These are phyloP conservation scores for Meloe dianella DNA, from an alignment of 2,888 invertebrate genomes.

Conservation along the genomic window DNA sequence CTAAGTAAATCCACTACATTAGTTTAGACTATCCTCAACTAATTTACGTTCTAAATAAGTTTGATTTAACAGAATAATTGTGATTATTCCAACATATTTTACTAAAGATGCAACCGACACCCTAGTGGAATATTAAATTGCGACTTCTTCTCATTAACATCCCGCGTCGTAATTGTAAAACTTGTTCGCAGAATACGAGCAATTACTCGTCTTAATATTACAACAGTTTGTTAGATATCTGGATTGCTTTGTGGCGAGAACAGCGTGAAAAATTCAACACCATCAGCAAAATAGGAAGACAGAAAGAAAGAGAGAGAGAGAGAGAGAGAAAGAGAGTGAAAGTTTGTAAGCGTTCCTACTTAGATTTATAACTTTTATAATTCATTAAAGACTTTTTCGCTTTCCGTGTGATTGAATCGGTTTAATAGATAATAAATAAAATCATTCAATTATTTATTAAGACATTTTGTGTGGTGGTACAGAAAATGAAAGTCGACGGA, in stretches of 20 bases:
- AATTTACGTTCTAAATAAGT: conserved; percentile 24
- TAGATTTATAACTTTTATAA: conserved; percentile 18
- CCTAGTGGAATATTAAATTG: conserved; percentile 15
- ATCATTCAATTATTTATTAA: conserved; percentile 40
- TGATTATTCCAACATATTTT: conserved; percentile 14
- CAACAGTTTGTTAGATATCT: conserved; percentile 30
- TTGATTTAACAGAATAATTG: conserved; percentile 17
- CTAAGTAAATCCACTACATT: conserved; percentile 7
- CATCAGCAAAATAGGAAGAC: conserved; percentile 6
- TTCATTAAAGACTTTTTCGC: conserved; percentile 9
- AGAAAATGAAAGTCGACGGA: conserved; percentile 41
- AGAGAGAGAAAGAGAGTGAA: not conserved
- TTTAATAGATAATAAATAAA: conserved; percentile 35
- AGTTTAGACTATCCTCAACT: not conserved
- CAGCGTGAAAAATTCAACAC: conserved; percentile 19
- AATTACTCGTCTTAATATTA: conserved; percentile 31
- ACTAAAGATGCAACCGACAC: conserved; percentile 1
- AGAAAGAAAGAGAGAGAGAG: too few relatives aligned
- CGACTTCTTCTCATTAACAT: conserved; percentile 31
- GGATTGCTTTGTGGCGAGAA: conserved; percentile 22
- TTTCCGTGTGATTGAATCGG: not conserved
- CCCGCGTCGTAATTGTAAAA: conserved; percentile 28
- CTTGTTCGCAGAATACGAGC: conserved; percentile 25
- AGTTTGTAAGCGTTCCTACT: not conserved
- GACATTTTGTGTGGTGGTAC: conserved; percentile 21